Base-by-base conservation (phyloP, 2,113 vertebrate genomes). In the Synchiropus splendidus region DNA sequence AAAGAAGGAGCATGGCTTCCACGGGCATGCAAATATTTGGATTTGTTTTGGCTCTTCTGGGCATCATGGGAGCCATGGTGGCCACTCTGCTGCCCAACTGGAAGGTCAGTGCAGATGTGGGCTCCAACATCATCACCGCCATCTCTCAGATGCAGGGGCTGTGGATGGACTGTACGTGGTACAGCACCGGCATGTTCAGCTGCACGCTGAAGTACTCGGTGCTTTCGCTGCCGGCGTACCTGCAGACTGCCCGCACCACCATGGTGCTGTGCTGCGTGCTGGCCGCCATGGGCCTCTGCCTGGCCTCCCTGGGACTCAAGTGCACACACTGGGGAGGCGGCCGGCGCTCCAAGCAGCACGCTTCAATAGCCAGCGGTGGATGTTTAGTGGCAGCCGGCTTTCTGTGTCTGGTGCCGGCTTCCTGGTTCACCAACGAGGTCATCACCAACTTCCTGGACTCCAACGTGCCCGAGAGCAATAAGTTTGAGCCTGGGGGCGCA, bases 91-190 rank as follows among this genome's bases (percentile, higher is more conserved):
- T 97, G 67, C 95, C 95, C 36, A 91, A 88, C 82, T 98, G 95
- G 95, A 92, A 91, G 74, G 90, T 98, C 66, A 92, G 82, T 0
- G 85, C 88, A 18, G 90, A 91, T 0, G 64, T 78, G 46, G 92
- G 92, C 66, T 85, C 91, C 52, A 94, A 84, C 66, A 92, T 98
- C 79, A 86, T 98, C 74, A 92, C 89, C 0, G 88, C 91, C 11
- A 86, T 90, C 16, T 87, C 85, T 3, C 92, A 93, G 79, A 89
- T 92, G 85, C 92, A 92, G 51, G 95, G 95, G 18, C 83, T 98
- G 42, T 98, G 95, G 95, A 92, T 95, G 94, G 92, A 98, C 85
- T 98, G 95, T 83, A 92, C 91, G 0, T 97, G 94, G 92, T 90
- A 92, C 80, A 98, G 95, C 83, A 97, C 95, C 0, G 95, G 95